phyloP scores from a whole-genome alignment of 1,140 invertebrate genomes.

The Pogonognathellus flavescens region DNA sequence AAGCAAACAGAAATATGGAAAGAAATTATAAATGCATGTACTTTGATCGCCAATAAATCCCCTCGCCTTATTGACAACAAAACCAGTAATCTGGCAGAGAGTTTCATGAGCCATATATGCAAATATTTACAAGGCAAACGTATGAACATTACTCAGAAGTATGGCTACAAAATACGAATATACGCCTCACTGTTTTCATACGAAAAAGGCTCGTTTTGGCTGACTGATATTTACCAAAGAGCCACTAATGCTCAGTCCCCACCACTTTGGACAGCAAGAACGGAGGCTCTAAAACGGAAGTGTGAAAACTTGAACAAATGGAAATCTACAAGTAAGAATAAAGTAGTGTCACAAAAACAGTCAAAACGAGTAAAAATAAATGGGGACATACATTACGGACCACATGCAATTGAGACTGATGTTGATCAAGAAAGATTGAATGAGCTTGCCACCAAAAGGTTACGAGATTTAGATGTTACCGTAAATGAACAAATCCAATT shows the following conservation, averaged over 20 bases:
- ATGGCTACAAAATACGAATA: slow-evolving; percentile 17
- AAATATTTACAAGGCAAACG: slow-evolving; percentile 52
- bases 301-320: neutral
- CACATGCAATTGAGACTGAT: neutral
- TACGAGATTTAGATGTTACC: neutral
- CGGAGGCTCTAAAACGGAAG: neutral
- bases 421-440: neutral
- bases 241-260: neutral
- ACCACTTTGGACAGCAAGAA: neutral
- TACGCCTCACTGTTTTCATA: slow-evolving; percentile 19
- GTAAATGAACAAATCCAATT: neutral
- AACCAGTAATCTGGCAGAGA: slow-evolving; percentile 51
- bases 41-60: neutral
- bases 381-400: slow-evolving; percentile 23
- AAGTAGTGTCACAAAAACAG: neutral
- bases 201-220: neutral
- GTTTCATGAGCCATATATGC: slow-evolving; percentile 35
- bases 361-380: neutral
- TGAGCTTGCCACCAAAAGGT: neutral
- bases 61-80: slow-evolving; percentile 11
- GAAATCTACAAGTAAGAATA: too few relatives aligned
- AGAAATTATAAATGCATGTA: neutral
- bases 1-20: neutral
- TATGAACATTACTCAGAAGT: slow-evolving; percentile 29
- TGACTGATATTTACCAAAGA: neutral